Percentiles rank a stretch among this genome's conserved stretches.
These are phyloP conservation scores for Augochlorella aurata DNA, from an alignment of 2,888 invertebrate genomes.

Conservation along the genomic window DNA sequence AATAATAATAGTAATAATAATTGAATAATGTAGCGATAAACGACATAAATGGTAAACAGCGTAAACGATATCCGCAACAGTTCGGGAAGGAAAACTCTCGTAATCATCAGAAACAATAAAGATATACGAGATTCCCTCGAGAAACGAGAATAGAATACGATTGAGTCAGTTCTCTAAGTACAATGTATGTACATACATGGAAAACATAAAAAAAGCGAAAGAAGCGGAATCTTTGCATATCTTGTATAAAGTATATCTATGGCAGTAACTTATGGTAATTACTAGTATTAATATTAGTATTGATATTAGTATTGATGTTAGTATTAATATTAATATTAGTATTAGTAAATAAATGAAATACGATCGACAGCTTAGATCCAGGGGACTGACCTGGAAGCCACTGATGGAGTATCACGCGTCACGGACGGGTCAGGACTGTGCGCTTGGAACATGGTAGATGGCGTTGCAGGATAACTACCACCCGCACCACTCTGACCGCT, in stretches of 20 bases:
- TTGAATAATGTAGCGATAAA: background rate
- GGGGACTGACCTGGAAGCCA: conserved; percentile 88
- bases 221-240: conserved; percentile 53
- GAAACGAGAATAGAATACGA: conserved; percentile 28
- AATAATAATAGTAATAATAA: background rate
- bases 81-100: background rate
- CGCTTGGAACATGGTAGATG: conserved; percentile 85
- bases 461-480: conserved; percentile 85
- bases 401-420: conserved; percentile 88
- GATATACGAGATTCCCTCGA: background rate
- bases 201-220: conserved; percentile 13
- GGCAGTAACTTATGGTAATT: conserved; percentile 42
- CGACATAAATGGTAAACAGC: background rate
- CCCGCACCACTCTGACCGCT: conserved; percentile 81
- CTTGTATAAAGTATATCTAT: conserved; percentile 50
- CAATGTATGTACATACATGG: conserved; percentile 14
- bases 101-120: background rate
- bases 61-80: background rate
- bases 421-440: conserved; percentile 87
- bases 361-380: conserved; percentile 75
- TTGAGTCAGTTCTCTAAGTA: conserved; percentile 34
- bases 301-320: conserved; percentile 11
- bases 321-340: conserved; percentile 3
- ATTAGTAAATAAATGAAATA: conserved; percentile 30
- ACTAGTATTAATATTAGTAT: conserved; percentile 19